phyloP scores from a whole-genome alignment of 2,888 invertebrate species.

The Nebria salina region DNA sequence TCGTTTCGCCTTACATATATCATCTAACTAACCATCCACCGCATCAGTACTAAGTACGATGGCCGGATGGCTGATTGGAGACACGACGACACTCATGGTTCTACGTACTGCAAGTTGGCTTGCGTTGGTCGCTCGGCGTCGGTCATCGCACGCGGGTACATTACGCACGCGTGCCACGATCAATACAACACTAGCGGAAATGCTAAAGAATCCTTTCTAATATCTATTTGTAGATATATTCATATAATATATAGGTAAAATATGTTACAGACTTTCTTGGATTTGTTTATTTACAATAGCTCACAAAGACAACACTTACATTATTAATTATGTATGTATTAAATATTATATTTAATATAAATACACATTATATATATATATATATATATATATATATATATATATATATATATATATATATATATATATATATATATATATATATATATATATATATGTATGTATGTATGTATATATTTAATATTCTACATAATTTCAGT shows the following conservation, averaged over 20 bases:
- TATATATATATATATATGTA: not conserved
- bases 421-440: not conserved
- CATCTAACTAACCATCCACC: not conserved
- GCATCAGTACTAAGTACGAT: not conserved
- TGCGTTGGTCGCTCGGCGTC: not conserved
- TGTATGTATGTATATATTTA: not conserved
- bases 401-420: conserved; percentile 1
- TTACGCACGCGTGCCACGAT: not conserved
- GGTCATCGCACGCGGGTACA: not conserved
- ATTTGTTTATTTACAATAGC: conserved; percentile 45
- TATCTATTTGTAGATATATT: not conserved
- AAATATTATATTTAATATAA: not conserved
- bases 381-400: not conserved
- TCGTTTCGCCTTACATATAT: not conserved
- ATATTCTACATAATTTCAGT: not conserved
- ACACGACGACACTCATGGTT: not conserved
- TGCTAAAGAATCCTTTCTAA: not conserved
- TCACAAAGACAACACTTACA: conserved; percentile 43
- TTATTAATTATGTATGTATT: conserved; percentile 19
- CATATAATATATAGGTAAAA: not conserved
- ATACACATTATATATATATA: not conserved
- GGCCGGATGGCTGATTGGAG: not conserved
- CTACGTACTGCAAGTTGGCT: not conserved
- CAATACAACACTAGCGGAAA: not conserved
- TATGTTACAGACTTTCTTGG: conserved; percentile 12